Evolutionary conservation across 1,140 invertebrate species (phyloP).

Genomic region (Limonius californicus): DNA sequence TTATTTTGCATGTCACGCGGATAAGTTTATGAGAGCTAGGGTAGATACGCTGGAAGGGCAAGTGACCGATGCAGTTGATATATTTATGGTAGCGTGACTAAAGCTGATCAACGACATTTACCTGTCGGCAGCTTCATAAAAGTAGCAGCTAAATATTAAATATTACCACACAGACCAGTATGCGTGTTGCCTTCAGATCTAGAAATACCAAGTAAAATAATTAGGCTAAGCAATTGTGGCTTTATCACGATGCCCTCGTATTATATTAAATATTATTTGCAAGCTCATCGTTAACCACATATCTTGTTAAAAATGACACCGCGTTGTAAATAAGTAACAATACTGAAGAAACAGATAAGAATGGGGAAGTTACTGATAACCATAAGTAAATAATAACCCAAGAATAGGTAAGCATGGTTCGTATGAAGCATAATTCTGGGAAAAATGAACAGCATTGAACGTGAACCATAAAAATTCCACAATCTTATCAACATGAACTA

Average conservation of each 20-base stretch:
- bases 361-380: too few relatives aligned
- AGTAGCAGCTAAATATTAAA: conserved; percentile 30
- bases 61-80: conserved; percentile 27
- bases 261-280: too few relatives aligned
- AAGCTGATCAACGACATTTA: conserved; percentile 33
- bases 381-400: too few relatives aligned
- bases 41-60: conserved; percentile 35
- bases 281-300: too few relatives aligned
- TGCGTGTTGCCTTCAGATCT: not conserved
- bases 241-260: not conserved
- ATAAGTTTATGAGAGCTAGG: not conserved
- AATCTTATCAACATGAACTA: not conserved
- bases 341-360: too few relatives aligned
- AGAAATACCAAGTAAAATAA: not conserved
- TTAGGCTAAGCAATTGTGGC: not conserved
- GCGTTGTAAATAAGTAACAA: too few relatives aligned
- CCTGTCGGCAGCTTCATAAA: conserved; percentile 37
- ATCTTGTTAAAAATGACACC: too few relatives aligned
- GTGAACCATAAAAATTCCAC: not conserved
- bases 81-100: conserved; percentile 33
- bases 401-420: too few relatives aligned
- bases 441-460: too few relatives aligned
- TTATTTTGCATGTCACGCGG: not conserved
- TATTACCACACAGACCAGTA: conserved; percentile 1
- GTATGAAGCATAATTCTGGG: too few relatives aligned